Conservation (phyloP, 1,140 invertebrate species). For the Hypothenemus hampei region DNA sequence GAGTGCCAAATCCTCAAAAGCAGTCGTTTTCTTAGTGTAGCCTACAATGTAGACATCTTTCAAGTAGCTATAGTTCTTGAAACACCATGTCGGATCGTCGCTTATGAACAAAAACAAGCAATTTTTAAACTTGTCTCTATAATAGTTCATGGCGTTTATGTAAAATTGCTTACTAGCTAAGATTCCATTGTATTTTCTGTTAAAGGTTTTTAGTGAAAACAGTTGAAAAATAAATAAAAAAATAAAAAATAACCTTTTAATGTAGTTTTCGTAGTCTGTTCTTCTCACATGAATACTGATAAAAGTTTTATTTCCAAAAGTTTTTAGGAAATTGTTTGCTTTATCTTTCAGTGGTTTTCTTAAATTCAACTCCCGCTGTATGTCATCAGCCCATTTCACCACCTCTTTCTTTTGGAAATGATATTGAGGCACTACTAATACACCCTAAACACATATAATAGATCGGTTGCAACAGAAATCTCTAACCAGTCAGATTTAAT, state of each 20-base stretch:
- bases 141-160: slow-evolving; percentile 53
- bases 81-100: slow-evolving; percentile 59
- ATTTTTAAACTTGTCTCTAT: slow-evolving; percentile 48
- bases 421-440: neutral
- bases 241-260: neutral
- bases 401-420: neutral
- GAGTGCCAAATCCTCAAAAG: slow-evolving; percentile 59
- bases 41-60: slow-evolving; percentile 50
- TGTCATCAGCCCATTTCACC: neutral
- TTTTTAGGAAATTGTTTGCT: neutral
- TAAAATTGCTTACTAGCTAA: slow-evolving; percentile 54
- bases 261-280: neutral
- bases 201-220: neutral
- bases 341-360: neutral
- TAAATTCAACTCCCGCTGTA: neutral
- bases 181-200: slow-evolving; percentile 44
- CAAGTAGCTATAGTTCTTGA: slow-evolving; percentile 46
- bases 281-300: neutral
- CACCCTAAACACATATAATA: no score
- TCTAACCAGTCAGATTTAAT: no score
- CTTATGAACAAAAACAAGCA: slow-evolving; percentile 57
- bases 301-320: neutral
- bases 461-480: no score
- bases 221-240: neutral
- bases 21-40: slow-evolving; percentile 45